Evolutionary conservation across 2,113 vertebrate genomes (phyloP), one percentile per base, ranked within the genome.

Genomic region (Apus apus): DNA sequence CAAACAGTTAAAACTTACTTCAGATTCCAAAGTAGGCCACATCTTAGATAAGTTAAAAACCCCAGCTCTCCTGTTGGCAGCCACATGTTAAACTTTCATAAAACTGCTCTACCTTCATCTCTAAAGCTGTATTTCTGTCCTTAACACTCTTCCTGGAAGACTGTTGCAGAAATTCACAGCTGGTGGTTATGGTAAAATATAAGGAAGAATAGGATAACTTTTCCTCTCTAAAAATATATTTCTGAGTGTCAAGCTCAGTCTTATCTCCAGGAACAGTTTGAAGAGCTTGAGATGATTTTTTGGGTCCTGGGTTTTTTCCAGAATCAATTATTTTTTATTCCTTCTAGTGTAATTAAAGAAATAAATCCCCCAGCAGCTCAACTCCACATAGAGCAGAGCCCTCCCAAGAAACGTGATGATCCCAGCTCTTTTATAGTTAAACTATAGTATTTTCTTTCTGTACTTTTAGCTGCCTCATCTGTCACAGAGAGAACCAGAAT

Each of bases 331-430:
- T 85, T 93, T 95, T 85, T 91, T 32, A 70, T 70, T 77, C n/a
- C 48, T 85, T 57, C 71, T 77, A 45, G 19, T 34, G 58, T 93
- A 96, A 92, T 92, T 94, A 94, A 94, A 96, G 80, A 81, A 95
- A 96, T 92, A 92, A 97, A 95, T 96, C 78, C 84, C 84, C 17
- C 38, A 82, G 45, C 32, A 77, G 19, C 46, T 90, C 76, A 86
- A 65, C 18, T 80, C 14, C 14, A 23, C 0, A 0, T 48, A 73
- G 48, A 84, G 30, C 48, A 76, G 57, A 85, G 13, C 10, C 34
- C 64, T 13, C 15, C 2, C 9, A 34, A 67, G 26, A 76, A 64
- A 93, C 88, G 36, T 73, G 83, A 87, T 94, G 74, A 88, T 78
- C 30, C 43, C 29, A 51, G n/a, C 34, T 88, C 57, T 90, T 53